Conservation (phyloP, 2,113 vertebrate genomes). For the Deroptyus accipitrinus region DNA sequence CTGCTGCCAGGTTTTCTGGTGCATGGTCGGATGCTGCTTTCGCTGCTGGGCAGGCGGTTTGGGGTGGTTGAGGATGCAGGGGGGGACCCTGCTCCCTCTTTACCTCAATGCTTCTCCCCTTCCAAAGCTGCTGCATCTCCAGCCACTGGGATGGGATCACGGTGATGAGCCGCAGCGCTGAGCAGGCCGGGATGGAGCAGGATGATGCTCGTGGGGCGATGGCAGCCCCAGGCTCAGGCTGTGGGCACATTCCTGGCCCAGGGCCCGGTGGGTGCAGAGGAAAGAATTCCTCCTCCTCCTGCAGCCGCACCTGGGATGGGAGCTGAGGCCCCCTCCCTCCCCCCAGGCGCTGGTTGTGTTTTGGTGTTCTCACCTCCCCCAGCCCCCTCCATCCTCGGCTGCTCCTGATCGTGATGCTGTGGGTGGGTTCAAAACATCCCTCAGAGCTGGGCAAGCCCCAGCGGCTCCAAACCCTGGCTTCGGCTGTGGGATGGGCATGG, state of each 20-base stretch:
- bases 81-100: not conserved
- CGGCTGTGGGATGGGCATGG: not conserved
- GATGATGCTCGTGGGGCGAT: not conserved
- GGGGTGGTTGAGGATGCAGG: not conserved
- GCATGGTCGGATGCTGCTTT: not conserved
- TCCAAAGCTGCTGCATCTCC: not conserved
- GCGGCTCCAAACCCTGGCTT: not conserved
- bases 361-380: not conserved
- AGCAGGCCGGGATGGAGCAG: accelerated
- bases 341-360: not conserved
- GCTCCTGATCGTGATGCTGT: not conserved
- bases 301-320: not conserved
- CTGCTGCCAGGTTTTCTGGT: not conserved
- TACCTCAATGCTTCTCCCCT: not conserved
- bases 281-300: not conserved
- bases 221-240: not conserved
- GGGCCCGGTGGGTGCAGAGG: not conserved
- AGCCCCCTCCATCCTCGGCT: not conserved
- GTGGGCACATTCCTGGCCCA: not conserved
- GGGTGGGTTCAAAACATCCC: conserved; percentile 19
- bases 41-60: not conserved
- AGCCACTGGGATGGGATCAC: not conserved
- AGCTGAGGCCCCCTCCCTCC: not conserved
- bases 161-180: not conserved
- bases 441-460: conserved; percentile 9